Base-by-base conservation (phyloP, 2,888 invertebrate species). In the Zelleria hepariella region DNA sequence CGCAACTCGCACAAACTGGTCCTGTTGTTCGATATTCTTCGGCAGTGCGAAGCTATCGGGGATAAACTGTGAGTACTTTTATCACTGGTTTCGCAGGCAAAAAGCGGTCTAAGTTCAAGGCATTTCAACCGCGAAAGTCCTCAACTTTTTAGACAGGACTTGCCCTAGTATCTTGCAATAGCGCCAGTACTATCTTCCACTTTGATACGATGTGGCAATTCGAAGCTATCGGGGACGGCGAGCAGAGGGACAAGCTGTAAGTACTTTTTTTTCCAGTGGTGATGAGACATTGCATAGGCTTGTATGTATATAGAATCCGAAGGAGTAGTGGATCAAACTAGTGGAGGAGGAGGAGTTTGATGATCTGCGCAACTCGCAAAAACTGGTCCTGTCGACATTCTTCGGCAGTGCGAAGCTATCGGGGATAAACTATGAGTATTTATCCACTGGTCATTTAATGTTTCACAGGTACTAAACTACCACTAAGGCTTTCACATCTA, bases 201-300 rank as follows among this genome's bases (percentile, higher is more conserved):
- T 94, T 98, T 76, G 94, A 95, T 60, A 95, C 99, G 65, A 88
- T 99, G 65, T 92, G 94, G 67, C 94, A 97, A 83, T 97, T 97
- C 75, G 98, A 98, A 79, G 91, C 94, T 65, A 97, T 98, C 66
- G 99, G 99, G 0, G 99, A n/a, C n/a, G n/a, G n/a, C n/a, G n/a
- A n/a, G n/a, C n/a, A n/a, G n/a, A n/a, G n/a, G n/a, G n/a, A 99
- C 76, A 99, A 99, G 91, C 87, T 99, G 94, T 95, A 78, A 90
- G 92, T 88, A 42, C 15, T 42, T 15, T 15, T 42, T n/a, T n/a
- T n/a, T n/a, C n/a, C n/a, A n/a, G n/a, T n/a, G n/a, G n/a, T n/a
- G n/a, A n/a, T n/a, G n/a, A n/a, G n/a, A n/a, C n/a, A n/a, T n/a
- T n/a, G n/a, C n/a, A n/a, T n/a, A n/a, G n/a, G n/a, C n/a, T n/a